phyloP scores from a whole-genome alignment of 2,888 invertebrate genomes.

The Drosophila dives region DNA sequence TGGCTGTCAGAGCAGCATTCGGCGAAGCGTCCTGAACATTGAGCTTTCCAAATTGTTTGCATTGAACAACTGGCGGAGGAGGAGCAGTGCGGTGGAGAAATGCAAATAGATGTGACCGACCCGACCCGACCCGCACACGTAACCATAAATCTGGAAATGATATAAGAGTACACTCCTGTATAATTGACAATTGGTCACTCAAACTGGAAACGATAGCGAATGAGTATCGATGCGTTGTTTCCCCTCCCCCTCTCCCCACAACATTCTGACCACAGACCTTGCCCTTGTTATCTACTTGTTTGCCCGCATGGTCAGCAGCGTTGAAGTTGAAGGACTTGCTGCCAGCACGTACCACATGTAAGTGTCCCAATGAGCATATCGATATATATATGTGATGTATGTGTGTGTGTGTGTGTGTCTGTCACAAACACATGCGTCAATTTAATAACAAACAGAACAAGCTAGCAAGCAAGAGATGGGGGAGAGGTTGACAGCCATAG shows the following conservation, averaged over 20 bases:
- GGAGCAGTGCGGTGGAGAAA: background rate
- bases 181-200: slow-evolving; percentile 80
- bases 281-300: slow-evolving; percentile 25
- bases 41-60: slow-evolving; percentile 46
- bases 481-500: slow-evolving; percentile 29
- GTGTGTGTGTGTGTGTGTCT: slow-evolving; percentile 30
- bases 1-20: slow-evolving; percentile 66
- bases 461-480: slow-evolving; percentile 18
- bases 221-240: slow-evolving; percentile 24
- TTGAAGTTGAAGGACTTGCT: slow-evolving; percentile 49
- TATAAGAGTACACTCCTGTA: slow-evolving; percentile 74
- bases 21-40: slow-evolving; percentile 18
- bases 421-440: slow-evolving; percentile 67
- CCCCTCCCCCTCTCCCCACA: background rate
- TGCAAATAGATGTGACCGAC: background rate
- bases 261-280: background rate
- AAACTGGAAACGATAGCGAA: slow-evolving; percentile 55
- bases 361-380: slow-evolving; percentile 37
- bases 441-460: slow-evolving; percentile 60
- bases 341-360: slow-evolving; percentile 55
- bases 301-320: slow-evolving; percentile 40
- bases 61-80: slow-evolving; percentile 11
- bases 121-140: slow-evolving; percentile 25
- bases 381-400: slow-evolving; percentile 4
- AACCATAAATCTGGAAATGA: slow-evolving; percentile 74